phyloP scores from a whole-genome alignment of 2,888 invertebrate genomes.

The Stramonita haemastoma region DNA sequence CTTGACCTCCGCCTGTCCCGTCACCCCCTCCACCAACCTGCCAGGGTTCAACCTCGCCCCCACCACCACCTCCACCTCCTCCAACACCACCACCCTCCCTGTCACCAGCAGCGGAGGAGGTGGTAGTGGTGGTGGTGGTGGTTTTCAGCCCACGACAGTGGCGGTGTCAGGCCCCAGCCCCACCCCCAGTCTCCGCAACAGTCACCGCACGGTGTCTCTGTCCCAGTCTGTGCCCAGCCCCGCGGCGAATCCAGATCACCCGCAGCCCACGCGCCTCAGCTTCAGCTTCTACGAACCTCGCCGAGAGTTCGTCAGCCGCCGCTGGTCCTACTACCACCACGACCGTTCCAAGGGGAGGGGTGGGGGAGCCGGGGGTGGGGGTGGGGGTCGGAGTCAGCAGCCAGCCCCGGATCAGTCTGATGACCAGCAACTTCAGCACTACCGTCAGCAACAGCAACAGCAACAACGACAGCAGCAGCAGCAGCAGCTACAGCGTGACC shows the following conservation, averaged over 20 bases:
- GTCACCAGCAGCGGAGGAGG: neutral
- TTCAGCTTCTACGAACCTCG: constrained; percentile 34
- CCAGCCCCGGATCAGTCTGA: neutral
- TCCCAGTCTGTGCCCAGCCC: constrained; percentile 32
- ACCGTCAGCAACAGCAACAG: constrained; percentile 12
- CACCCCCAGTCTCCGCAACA: constrained; percentile 4
- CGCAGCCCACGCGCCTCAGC: neutral
- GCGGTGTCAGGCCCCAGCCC: neutral
- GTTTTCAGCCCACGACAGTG: neutral
- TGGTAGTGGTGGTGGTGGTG: too few species aligned
- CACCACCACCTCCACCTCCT: neutral
- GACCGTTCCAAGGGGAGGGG: constrained; percentile 34
- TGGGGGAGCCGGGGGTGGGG: neutral
- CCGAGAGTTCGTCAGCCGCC: constrained; percentile 42
- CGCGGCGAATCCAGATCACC: neutral
- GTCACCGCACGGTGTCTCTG: constrained; percentile 10
- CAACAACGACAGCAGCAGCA: neutral
- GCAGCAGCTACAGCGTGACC: neutral
- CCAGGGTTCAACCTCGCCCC: neutral
- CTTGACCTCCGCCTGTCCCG: neutral
- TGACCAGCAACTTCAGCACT: neutral
- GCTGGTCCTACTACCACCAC: constrained; percentile 45
- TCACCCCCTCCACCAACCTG: constrained; percentile 27
- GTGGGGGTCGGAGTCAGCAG: neutral
- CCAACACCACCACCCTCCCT: constrained; percentile 12